Percentiles rank a stretch among this genome's conserved stretches.
Evolutionary conservation across 2,888 invertebrate genomes (phyloP).

Genomic region (Rapana venosa): DNA sequence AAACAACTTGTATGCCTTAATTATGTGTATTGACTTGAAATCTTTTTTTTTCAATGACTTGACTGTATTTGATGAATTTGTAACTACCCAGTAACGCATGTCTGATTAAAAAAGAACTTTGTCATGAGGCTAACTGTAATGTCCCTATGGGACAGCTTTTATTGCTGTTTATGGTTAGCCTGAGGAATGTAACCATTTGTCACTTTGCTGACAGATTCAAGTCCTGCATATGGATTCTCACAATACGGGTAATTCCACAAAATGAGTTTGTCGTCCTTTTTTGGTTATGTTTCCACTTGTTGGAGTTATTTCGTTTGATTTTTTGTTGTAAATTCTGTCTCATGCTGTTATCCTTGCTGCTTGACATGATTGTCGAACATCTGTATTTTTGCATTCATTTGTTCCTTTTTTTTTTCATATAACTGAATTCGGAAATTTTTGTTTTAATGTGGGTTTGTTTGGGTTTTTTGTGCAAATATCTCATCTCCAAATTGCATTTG

Average conservation of each 20-base stretch:
- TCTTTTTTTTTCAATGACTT: background rate
- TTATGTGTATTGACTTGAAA: background rate
- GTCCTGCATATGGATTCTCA: background rate
- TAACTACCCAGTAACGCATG: background rate
- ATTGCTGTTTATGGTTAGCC: background rate
- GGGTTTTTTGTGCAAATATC: background rate
- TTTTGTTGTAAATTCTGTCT: no score
- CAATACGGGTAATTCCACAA: conserved; percentile 2
- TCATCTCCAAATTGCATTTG: no score
- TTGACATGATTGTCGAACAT: background rate
- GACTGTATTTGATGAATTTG: background rate
- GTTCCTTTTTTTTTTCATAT: background rate
- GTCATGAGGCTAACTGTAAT: background rate
- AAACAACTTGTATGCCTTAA: background rate
- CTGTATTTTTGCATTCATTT: background rate
- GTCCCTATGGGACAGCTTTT: background rate
- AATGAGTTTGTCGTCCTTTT: background rate
- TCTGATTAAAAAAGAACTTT: background rate
- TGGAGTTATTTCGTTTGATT: no score
- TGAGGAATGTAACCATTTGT: no score
- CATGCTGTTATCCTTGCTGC: background rate
- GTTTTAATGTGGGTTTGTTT: background rate
- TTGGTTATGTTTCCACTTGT: no score
- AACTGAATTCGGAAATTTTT: background rate
- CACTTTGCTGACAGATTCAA: no score